A percentile compares a stretch with the other conserved stretches of the same genome.
Evolutionary conservation across 2,888 invertebrate genomes (phyloP).

Genomic region (Acanthosepion lycidas): DNA sequence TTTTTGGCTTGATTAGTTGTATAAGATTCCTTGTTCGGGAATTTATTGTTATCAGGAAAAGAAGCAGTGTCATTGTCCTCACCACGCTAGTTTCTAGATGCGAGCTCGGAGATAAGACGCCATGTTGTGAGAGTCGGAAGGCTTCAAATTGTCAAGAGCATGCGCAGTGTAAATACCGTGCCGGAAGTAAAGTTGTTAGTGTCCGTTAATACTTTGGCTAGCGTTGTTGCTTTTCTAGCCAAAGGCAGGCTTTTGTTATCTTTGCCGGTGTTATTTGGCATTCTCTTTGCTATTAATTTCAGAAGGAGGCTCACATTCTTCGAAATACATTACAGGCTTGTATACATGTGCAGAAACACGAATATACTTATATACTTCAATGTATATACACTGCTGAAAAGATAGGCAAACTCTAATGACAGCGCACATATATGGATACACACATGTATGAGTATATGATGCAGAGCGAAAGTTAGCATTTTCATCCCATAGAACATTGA

Average conservation of each 20-base stretch:
- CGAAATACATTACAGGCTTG: neutral
- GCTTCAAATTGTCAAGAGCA: neutral
- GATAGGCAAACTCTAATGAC: neutral
- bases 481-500: no score
- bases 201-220: neutral
- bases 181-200: slow-evolving; percentile 21
- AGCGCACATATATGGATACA: no score
- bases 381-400: neutral
- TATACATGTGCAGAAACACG: neutral
- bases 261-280: neutral
- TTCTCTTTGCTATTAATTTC: neutral
- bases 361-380: neutral
- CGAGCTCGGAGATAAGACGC: neutral
- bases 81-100: neutral
- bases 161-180: neutral
- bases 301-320: neutral
- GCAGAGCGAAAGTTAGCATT: no score
- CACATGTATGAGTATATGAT: no score
- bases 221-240: neutral
- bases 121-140: neutral
- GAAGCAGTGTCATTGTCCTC: neutral
- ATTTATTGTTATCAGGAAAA: neutral
- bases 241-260: neutral
- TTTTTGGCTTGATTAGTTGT: neutral
- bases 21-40: neutral